phyloP scores from a whole-genome alignment of 2,888 invertebrate species.

The Drosophila bunnanda region DNA sequence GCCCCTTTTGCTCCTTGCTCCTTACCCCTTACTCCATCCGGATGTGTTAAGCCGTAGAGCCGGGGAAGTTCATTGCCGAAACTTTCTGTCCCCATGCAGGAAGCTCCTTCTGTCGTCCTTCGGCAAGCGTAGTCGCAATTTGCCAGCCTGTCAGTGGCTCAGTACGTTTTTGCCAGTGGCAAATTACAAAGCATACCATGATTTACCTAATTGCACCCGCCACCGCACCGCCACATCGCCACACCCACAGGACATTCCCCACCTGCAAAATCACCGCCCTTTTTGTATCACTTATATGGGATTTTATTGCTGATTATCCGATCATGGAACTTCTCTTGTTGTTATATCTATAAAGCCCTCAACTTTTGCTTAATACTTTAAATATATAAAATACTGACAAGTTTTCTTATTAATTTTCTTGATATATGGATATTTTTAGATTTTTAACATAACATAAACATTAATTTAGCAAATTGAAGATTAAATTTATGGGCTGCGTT shows the following conservation, averaged over 20 bases:
- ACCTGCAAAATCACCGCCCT: not conserved
- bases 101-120: slow-evolving; percentile 21
- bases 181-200: slow-evolving; percentile 67
- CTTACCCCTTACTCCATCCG: slow-evolving; percentile 32
- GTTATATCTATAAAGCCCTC: not conserved
- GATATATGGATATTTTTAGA: too few relatives aligned
- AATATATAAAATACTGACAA: too few relatives aligned
- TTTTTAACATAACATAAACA: too few relatives aligned
- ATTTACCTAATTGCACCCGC: slow-evolving; percentile 65
- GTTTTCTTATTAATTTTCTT: too few relatives aligned
- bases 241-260: not conserved
- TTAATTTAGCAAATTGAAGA: too few relatives aligned
- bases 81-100: slow-evolving; percentile 52
- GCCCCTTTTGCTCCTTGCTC: slow-evolving; percentile 10
- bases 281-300: slow-evolving; percentile 9
- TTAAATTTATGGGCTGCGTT: too few relatives aligned
- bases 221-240: not conserved
- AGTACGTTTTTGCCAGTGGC: slow-evolving; percentile 55
- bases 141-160: slow-evolving; percentile 45
- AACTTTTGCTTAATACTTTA: too few relatives aligned
- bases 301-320: not conserved
- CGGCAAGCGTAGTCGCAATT: slow-evolving; percentile 46
- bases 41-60: slow-evolving; percentile 66
- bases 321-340: not conserved
- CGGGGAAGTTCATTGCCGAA: slow-evolving; percentile 77